Evolutionary conservation across 2,888 invertebrate species (phyloP).

Genomic region (Polymixis lichenea): DNA sequence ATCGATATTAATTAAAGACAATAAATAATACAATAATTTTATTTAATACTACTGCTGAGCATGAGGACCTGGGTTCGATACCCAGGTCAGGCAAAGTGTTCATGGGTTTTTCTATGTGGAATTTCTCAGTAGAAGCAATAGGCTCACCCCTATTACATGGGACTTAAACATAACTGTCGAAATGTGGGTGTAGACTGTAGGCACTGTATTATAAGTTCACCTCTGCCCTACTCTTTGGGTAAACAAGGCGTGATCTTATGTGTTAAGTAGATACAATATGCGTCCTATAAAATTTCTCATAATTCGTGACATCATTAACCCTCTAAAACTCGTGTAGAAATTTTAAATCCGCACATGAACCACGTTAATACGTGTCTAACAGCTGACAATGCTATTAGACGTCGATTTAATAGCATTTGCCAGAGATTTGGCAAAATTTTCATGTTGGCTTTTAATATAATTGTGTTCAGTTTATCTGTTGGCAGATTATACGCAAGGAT

Average conservation of each 20-base stretch:
- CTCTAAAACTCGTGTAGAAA: slow-evolving; percentile 8
- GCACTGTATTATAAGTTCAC: no score
- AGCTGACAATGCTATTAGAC: slow-evolving; percentile 84
- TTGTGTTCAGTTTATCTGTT: slow-evolving; percentile 87
- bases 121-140: no score
- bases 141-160: no score
- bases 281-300: neutral
- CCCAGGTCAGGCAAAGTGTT: no score
- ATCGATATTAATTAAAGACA: neutral
- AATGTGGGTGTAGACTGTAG: no score
- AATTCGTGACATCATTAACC: neutral
- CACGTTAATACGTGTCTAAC: slow-evolving; percentile 65
- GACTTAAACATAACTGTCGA: no score
- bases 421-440: slow-evolving; percentile 83
- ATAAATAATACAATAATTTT: neutral
- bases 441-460: slow-evolving; percentile 89
- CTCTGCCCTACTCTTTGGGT: no score
- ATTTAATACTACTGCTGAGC: no score
- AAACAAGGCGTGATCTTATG: no score
- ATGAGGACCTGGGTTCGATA: no score
- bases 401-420: slow-evolving; percentile 80
- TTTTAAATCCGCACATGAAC: slow-evolving; percentile 36
- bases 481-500: slow-evolving; percentile 80
- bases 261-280: neutral
- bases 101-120: no score